phyloP scores from a whole-genome alignment of 2,113 vertebrate genomes.

The Mustelus asterias region DNA sequence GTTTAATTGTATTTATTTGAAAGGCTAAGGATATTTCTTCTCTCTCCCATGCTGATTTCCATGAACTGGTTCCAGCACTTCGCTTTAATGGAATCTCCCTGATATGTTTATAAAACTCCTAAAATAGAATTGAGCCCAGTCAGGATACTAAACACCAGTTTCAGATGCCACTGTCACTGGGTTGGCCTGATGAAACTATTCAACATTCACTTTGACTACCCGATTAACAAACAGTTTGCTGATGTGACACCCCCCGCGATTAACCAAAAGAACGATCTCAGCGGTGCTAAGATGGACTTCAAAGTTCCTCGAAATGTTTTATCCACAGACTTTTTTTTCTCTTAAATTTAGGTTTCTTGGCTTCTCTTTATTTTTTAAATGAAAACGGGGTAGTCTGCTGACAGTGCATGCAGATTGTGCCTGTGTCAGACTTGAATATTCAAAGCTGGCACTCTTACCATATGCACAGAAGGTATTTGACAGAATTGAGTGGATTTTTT shows the following conservation, averaged over 20 bases:
- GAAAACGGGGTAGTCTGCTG: neutral
- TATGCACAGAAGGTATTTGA: conserved; percentile 14
- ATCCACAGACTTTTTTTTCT: neutral
- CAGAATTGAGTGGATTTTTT: conserved; percentile 2
- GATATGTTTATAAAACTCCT: neutral
- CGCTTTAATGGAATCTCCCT: neutral
- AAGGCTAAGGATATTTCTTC: neutral
- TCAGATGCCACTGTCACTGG: neutral
- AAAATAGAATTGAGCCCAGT: neutral
- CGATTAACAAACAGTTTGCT: neutral
- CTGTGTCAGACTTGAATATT: conserved; percentile 7
- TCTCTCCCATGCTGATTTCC: neutral
- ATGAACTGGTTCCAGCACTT: neutral
- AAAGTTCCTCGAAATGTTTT: neutral
- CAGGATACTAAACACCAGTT: neutral
- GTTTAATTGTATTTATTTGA: neutral
- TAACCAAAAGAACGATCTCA: neutral
- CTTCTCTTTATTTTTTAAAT: neutral
- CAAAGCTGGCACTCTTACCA: neutral
- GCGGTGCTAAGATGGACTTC: neutral
- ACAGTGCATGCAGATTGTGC: neutral
- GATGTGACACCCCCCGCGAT: neutral
- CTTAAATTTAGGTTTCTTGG: neutral
- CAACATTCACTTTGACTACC: neutral
- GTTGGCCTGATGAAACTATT: neutral